Evolutionary conservation across 2,113 vertebrate species (phyloP), one percentile per base, ranked within the genome.

Genomic region (Elachura formosa): DNA sequence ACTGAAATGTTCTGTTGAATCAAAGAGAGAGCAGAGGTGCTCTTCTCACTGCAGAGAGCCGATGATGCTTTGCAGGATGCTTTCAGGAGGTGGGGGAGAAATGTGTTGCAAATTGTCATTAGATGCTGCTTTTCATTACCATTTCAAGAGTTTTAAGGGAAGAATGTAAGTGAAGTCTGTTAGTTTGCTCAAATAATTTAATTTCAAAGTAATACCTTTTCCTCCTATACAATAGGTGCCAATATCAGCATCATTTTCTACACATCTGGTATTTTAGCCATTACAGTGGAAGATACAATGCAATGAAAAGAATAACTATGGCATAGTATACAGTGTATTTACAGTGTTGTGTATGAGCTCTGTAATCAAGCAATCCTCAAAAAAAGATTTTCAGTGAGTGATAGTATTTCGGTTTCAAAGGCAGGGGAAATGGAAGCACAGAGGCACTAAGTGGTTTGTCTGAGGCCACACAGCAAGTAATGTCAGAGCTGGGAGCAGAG

Each of bases 401-500:
- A 81, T 81, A 55, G 84, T 61, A 82, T 95, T 96, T 89, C 91
- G 90, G 29, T 96, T 90, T 96, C 93, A 96, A 95, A 96, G 90
- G 77, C 72, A 45, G 58, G 79, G 77, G 75, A 88, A 96, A 82
- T 55, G 63, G 91, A 95, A 97, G 64, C 89, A 61, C 74, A 36
- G 76, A 91, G 92, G 76, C 75, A 51, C 71, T 74, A 94, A 97
- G 92, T 96, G 86, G 75, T 86, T 95, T 96, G 90, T 96, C 77
- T 93, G 90, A 96, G 95, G 94, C 95, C 96, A 97, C 95, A 97
- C 96, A 97, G 94, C 80, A 38, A 95, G 93, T 80, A 91, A 94
- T 92, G 91, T 94, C 83, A 84, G 78, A 95, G 96, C 93, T 97
- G 94, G 96, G 95, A 96, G 92, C 89, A 73, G 90, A 95, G 95